Base-by-base conservation (phyloP, 1,140 invertebrate genomes). In the Macrosteles quadrilineatus region DNA sequence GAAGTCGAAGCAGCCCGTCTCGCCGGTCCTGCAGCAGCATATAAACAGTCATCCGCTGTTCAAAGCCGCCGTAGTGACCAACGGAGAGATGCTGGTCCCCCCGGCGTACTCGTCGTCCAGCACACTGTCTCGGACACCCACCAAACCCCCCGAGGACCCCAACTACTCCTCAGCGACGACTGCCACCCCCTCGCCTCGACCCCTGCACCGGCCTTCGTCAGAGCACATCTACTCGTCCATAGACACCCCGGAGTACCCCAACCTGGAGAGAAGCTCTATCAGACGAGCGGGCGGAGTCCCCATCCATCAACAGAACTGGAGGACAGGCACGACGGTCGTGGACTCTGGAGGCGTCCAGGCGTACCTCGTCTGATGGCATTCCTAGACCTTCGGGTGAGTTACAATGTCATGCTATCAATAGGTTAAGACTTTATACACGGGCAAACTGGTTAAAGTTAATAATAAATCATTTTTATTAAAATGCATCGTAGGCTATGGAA, bases 181-280 rank as follows among this genome's bases (percentile, higher is more conserved):
- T 2, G 86, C 86, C 65, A 87, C 86, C 0, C 86, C 87, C 23
- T 87, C 84, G 76, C 88, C 83, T 31, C 82, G 83, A 72, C 88
- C 87, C 12, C 83, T 83, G 25, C 83, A 85, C 79, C 81, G 87
- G 76, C 91, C 91, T 25, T 86, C 91, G 40, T 92, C 91, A 68
- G 92, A 93, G 81, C 92, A 93, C 80, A 93, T 94, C 75, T 94
- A 94, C 78, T 93, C 91, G 30, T 92, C 90, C 75, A 93, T 94
- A 80, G 92, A 93, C 80, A 92, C 91, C 23, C 92, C 91, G 6
- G 91, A 93, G 78, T 93, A 94, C 75, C 87, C 86, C 70, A 76
- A 80, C 82, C 73, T 73, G 67, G 73, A 74, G 64, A 30, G 74
- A 31, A 69, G 72, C 55, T 68, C 70, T 29, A 68, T 69, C 36